phyloP scores from a whole-genome alignment of 2,797 vertebrate genomes.

The Kryptopterus vitreolus region DNA sequence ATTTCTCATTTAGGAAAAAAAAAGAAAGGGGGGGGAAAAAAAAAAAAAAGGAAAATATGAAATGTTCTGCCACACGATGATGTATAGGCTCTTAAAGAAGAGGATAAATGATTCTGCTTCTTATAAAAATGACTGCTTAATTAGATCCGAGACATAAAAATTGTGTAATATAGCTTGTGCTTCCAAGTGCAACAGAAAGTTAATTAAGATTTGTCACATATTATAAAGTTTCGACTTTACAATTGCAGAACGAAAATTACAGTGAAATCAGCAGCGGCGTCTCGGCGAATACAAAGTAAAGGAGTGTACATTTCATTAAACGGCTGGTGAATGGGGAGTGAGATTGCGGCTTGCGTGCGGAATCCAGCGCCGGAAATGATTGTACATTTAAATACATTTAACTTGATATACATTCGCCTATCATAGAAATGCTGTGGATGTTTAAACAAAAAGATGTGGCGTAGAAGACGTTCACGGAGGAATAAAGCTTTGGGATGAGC shows the following conservation, averaged over 20 bases:
- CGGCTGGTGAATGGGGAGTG: background rate
- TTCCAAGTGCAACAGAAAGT: conserved; percentile 59
- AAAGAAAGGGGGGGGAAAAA: too few relatives aligned
- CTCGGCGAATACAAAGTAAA: conserved; percentile 11
- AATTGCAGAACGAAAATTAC: conserved; percentile 39
- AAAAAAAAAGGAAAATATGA: conserved; percentile 51
- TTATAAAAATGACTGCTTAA: conserved; percentile 73
- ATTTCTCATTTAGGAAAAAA: conserved; percentile 72
- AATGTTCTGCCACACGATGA: conserved; percentile 73
- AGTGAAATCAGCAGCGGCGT: conserved; percentile 29
- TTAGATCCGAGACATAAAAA: conserved; percentile 74
- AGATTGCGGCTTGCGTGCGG: background rate
- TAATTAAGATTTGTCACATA: conserved; percentile 52
- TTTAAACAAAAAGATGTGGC: background rate
- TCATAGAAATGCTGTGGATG: background rate
- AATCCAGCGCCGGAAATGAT: background rate
- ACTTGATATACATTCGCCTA: background rate
- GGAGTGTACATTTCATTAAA: conserved; percentile 25
- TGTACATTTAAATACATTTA: background rate
- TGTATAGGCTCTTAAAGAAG: conserved; percentile 76
- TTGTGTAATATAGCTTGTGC: conserved; percentile 65
- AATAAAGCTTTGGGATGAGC: background rate
- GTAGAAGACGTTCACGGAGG: background rate
- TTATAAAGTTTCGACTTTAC: conserved; percentile 45
- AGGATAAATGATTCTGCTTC: conserved; percentile 74